Evolutionary conservation across 2,888 invertebrate species (phyloP).

Genomic region (Chloroclysta siterata): DNA sequence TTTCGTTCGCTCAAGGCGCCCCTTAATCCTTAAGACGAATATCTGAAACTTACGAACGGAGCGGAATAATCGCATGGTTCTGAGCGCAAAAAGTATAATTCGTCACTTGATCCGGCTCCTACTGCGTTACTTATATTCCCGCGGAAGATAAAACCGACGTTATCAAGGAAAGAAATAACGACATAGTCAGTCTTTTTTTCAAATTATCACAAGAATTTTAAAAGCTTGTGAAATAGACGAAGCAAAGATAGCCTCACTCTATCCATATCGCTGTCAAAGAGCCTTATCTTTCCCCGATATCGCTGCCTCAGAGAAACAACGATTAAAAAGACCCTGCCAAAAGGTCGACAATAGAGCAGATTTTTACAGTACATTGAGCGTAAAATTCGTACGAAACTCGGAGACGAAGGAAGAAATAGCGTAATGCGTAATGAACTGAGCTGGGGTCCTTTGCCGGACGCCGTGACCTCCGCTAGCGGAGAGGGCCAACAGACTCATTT

Average conservation of each 20-base stretch:
- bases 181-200: background rate
- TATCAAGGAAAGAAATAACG: slow-evolving; percentile 37
- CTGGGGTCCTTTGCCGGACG: slow-evolving; percentile 53
- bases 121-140: slow-evolving; percentile 63
- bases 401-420: slow-evolving; percentile 52
- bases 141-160: slow-evolving; percentile 35
- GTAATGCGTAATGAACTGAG: slow-evolving; percentile 65
- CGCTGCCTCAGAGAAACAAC: slow-evolving; percentile 44
- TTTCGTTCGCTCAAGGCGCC: slow-evolving; percentile 73
- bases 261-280: slow-evolving; percentile 25
- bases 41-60: slow-evolving; percentile 78
- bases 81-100: slow-evolving; percentile 79
- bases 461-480: slow-evolving; percentile 46
- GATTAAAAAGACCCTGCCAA: slow-evolving; percentile 48
- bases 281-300: slow-evolving; percentile 38
- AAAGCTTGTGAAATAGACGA: slow-evolving; percentile 22
- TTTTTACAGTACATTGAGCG: slow-evolving; percentile 64
- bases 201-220: slow-evolving; percentile 8
- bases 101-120: slow-evolving; percentile 76
- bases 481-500: slow-evolving; percentile 43
- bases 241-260: slow-evolving; percentile 18
- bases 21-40: slow-evolving; percentile 82
- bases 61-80: slow-evolving; percentile 77
- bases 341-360: slow-evolving; percentile 52
- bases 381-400: slow-evolving; percentile 52